A percentile compares a stretch with the other conserved stretches of the same genome.
Conservation (phyloP, 92 coral and sea anemone species). For the Phenganax stokvisi region DNA sequence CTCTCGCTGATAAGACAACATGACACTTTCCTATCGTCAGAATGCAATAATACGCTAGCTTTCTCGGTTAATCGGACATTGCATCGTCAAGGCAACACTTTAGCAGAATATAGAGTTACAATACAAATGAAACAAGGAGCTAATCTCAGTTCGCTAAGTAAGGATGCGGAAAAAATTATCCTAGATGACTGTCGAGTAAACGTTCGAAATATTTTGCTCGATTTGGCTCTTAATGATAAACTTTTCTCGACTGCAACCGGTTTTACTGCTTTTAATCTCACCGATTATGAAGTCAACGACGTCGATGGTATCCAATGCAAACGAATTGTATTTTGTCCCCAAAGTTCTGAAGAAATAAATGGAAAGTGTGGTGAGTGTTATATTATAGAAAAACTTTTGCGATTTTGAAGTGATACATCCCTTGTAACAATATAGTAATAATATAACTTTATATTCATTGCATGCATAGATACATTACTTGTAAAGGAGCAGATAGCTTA, state of each 20-base stretch:
- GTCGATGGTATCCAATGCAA: neutral
- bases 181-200: no score
- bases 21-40: neutral
- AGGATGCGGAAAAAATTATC: no score
- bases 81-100: neutral
- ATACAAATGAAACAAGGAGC: neutral
- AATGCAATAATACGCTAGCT: neutral
- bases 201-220: no score
- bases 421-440: neutral
- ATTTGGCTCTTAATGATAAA: no score
- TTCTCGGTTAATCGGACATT: neutral
- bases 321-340: neutral
- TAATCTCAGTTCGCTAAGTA: no score
- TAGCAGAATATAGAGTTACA: neutral
- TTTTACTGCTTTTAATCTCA: no score
- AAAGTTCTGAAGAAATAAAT: neutral
- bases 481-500: no score
- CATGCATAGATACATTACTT: no score
- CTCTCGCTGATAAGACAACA: neutral
- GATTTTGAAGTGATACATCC: neutral
- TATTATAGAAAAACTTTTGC: neutral
- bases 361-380: conserved; percentile 1
- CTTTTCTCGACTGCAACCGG: no score
- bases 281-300: neutral
- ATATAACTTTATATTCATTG: no score